Base-by-base conservation (phyloP, 2,797 vertebrate species). In the Trichosurus vulpecula region DNA sequence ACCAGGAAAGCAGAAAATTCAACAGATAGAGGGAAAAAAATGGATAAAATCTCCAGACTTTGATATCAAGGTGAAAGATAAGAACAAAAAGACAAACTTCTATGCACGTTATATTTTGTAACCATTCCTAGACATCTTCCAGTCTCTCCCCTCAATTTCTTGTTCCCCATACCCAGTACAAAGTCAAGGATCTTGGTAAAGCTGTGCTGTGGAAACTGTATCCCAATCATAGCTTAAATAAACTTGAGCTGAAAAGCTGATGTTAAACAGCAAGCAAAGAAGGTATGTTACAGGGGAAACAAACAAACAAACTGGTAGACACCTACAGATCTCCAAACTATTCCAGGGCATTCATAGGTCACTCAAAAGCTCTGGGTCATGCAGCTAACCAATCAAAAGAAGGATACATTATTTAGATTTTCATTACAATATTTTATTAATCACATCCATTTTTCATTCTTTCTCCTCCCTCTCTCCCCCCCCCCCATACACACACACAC, bases 1-100 rank as follows among this genome's bases (percentile, higher is more conserved):
- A 53, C 13, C 22, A 81, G 52, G 0, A 0, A 31, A 93, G 93
- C 25, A 94, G 6, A 89, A 90, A 31, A 1, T 27, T 19, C 8
- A 52, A 29, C 0, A 61, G 11, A 10, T 13, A 31, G 57, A 31
- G 30, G 30, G n/a, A n/a, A 31, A 31, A 14, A 61, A 61, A 61
- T 61, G 2, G 54, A 19, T 93, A 90, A 95, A 91, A 95, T 97
- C n/a, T 35, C n/a, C 2, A 8, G 10, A 10, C 95, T 96, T 96
- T 30, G 91, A 5, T 52, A 94, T 1, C 52, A 93, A 66, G 27
- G 47, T 52, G 51, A 52, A 90, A 52, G 87, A 47, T 30, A 90
- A 52, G 47, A 52, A 66, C 61, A 66, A 66, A 66, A 35, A 35
- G 13, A 9, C 61, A 16, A 61, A 14, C 13, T 61, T 14, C 51